These are phyloP conservation scores for Marasmarcha lunaedactyla DNA, from an alignment of 2,888 invertebrate genomes.

Conservation along the genomic window DNA sequence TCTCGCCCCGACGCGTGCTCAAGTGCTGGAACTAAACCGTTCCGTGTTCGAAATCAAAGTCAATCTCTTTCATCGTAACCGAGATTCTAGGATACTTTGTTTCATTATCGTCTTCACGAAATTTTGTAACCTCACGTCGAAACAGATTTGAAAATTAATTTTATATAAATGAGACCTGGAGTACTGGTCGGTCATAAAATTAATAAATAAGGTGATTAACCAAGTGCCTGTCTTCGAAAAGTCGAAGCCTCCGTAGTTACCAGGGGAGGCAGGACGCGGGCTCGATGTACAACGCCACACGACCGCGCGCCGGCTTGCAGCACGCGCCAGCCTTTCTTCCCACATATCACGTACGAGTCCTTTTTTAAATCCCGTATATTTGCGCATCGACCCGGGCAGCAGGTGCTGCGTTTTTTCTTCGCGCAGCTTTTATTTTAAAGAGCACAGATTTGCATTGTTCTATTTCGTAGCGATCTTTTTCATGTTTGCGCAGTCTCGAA, in stretches of 20 bases:
- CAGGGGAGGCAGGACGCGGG: background rate
- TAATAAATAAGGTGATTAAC: background rate
- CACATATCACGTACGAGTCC: constrained; percentile 23
- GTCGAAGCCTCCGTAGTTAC: background rate
- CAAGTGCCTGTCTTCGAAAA: background rate
- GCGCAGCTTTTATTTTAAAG: background rate
- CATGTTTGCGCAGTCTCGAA: background rate
- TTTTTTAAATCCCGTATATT: constrained; percentile 28
- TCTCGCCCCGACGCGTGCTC: background rate
- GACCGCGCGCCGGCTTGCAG: background rate
- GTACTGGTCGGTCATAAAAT: background rate
- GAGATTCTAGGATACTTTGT: background rate
- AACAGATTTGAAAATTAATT: background rate
- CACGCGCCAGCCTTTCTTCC: constrained; percentile 3
- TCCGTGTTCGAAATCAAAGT: background rate
- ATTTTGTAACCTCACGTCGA: background rate
- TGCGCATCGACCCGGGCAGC: constrained; percentile 25
- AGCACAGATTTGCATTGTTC: background rate
- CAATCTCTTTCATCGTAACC: background rate
- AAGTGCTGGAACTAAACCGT: background rate
- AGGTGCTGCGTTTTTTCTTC: constrained; percentile 21
- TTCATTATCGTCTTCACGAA: background rate
- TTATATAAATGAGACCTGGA: background rate
- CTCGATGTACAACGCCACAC: too few relatives aligned
- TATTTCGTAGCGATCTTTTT: background rate